These are phyloP conservation scores for Aselliscus stoliczkanus DNA, from an alignment of 2,797 vertebrate species.

Conservation along the genomic window DNA sequence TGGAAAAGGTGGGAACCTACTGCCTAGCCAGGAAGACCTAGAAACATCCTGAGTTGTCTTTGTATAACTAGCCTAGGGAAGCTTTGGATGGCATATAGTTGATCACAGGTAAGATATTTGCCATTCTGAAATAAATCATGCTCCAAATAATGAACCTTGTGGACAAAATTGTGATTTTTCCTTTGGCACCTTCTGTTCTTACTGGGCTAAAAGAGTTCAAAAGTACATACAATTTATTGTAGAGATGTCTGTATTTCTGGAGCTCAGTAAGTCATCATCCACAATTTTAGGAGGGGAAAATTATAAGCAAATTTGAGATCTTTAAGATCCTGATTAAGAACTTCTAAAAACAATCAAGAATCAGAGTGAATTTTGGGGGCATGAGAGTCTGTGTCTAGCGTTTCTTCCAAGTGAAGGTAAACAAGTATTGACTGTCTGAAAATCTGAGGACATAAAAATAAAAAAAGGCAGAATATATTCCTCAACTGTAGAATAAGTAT, in stretches of 20 bases:
- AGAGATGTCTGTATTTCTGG: not conserved
- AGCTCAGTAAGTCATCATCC: not conserved
- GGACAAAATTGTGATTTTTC: not conserved
- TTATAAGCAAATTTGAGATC: not conserved
- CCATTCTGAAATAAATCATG: not conserved
- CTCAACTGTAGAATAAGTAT: not conserved
- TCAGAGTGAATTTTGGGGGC: not conserved
- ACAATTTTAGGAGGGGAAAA: not conserved
- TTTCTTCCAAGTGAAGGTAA: not conserved
- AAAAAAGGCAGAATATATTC: not conserved
- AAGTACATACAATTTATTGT: not conserved
- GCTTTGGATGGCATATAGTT: not conserved
- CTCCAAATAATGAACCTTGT: not conserved
- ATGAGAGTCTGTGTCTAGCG: not conserved
- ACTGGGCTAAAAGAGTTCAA: not conserved
- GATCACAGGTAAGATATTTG: not conserved
- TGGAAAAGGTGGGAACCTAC: not conserved
- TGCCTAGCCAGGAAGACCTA: not conserved
- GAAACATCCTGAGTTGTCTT: not conserved
- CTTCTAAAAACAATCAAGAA: not conserved
- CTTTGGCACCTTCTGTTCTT: not conserved
- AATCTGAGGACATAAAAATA: not conserved
- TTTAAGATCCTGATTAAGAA: not conserved
- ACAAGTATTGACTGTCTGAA: not conserved
- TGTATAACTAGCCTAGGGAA: not conserved